Conservation (phyloP, 2,113 vertebrate genomes). For the Amblyopsis rosae region DNA sequence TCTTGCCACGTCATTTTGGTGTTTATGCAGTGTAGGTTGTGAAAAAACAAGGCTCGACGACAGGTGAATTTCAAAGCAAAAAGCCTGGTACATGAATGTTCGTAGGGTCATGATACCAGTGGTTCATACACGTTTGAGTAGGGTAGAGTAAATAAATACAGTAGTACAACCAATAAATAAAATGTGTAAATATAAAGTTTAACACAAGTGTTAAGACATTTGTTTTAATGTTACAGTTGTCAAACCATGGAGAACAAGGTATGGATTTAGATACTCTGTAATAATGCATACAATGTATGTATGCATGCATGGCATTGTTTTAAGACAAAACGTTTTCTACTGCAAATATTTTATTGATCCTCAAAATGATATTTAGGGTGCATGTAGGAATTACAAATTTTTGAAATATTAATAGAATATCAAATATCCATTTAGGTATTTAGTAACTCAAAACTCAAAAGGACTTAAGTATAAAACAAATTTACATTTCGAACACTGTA, state of each 20-base stretch:
- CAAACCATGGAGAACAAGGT: too few species aligned
- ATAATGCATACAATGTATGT: too few species aligned
- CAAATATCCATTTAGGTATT: constrained; percentile 10
- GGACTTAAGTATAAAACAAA: constrained; percentile 9
- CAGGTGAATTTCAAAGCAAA: constrained; percentile 37
- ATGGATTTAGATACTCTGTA: too few species aligned
- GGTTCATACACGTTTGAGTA: too few species aligned
- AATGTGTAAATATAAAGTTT: too few species aligned
- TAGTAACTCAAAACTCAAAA: constrained; percentile 17
- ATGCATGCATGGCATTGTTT: constrained; percentile 27
- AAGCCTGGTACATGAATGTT: neutral
- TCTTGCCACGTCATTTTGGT: neutral
- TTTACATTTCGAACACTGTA: constrained; percentile 10
- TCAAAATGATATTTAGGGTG: neutral
- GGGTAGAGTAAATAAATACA: too few species aligned
- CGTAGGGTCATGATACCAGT: neutral
- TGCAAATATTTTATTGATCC: neutral
- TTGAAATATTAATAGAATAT: neutral
- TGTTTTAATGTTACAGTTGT: too few species aligned
- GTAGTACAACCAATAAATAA: too few species aligned
- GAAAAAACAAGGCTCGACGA: constrained; percentile 44
- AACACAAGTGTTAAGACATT: too few species aligned
- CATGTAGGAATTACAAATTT: constrained; percentile 17
- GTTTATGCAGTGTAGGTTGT: constrained; percentile 41
- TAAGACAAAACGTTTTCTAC: constrained; percentile 22